Evolutionary conservation across 2,797 vertebrate genomes (phyloP).

Genomic region (Labeo calbasu): DNA sequence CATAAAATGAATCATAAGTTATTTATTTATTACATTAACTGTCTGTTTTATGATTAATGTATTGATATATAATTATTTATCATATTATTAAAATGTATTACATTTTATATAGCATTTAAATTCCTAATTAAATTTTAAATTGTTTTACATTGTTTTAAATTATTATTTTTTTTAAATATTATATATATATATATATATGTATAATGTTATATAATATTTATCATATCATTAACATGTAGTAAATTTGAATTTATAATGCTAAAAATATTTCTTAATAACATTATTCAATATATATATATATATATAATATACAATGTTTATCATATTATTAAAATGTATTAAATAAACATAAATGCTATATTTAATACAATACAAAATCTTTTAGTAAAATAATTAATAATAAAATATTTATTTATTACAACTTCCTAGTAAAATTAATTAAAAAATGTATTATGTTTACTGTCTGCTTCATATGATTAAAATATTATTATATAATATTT

Average conservation of each 20-base stretch:
- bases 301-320: not conserved
- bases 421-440: not conserved
- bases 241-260: too few relatives aligned
- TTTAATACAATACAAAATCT: too few relatives aligned
- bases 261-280: too few relatives aligned
- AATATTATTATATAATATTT: too few relatives aligned
- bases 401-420: too few relatives aligned
- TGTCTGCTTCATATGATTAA: not conserved
- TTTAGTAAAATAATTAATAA: not conserved
- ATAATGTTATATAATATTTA: too few relatives aligned
- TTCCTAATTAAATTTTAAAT: too few relatives aligned
- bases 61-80: not conserved
- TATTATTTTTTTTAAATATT: too few relatives aligned
- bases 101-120: not conserved
- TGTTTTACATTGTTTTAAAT: too few relatives aligned
- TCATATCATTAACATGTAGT: too few relatives aligned
- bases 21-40: not conserved
- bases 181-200: too few relatives aligned
- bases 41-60: not conserved
- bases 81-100: not conserved
- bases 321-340: not conserved
- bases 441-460: not conserved
- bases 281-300: too few relatives aligned
- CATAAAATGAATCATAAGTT: not conserved
- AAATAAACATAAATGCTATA: not conserved